Evolutionary conservation across 1,140 invertebrate species (phyloP).

Genomic region (Camponotus pennsylvanicus): DNA sequence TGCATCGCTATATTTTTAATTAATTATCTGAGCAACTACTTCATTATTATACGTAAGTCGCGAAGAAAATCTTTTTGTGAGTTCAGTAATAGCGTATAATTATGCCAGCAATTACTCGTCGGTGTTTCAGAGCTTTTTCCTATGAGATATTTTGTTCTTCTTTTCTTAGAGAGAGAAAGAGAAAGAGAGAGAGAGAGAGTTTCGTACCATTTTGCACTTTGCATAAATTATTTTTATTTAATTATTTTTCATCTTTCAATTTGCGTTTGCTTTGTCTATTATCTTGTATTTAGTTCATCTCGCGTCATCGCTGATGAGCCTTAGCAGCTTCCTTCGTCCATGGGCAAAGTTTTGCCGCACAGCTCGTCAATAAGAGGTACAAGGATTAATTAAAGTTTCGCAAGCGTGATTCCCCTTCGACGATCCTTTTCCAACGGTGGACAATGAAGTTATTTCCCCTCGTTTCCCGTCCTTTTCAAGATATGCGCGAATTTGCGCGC

Average conservation of each 20-base stretch:
- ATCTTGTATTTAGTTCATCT: slow-evolving; percentile 51
- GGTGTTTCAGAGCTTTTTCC: neutral
- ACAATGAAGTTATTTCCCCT: slow-evolving; percentile 52
- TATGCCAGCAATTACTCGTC: neutral
- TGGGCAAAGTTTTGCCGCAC: slow-evolving; percentile 70
- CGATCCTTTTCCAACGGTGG: slow-evolving; percentile 19
- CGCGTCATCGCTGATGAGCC: slow-evolving; percentile 26
- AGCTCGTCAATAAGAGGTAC: slow-evolving; percentile 78
- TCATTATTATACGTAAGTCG: slow-evolving; percentile 6
- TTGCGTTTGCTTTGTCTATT: slow-evolving; percentile 71
- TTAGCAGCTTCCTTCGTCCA: neutral
- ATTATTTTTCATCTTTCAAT: slow-evolving; percentile 65
- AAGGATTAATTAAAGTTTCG: slow-evolving; percentile 81
- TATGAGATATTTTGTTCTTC: neutral
- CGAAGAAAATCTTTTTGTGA: slow-evolving; percentile 2
- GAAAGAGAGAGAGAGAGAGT: neutral
- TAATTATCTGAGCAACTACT: neutral
- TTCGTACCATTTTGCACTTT: neutral
- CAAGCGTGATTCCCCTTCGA: slow-evolving; percentile 62
- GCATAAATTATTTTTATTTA: slow-evolving; percentile 59
- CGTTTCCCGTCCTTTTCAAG: slow-evolving; percentile 4
- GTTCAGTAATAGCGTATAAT: neutral
- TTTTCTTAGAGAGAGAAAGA: too few relatives aligned
- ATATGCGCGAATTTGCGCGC: neutral
- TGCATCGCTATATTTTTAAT: neutral